Evolutionary conservation across 37 sponge, comb jelly and placozoan species (phyloP).

Genomic region (Amphimedon queenslandica): DNA sequence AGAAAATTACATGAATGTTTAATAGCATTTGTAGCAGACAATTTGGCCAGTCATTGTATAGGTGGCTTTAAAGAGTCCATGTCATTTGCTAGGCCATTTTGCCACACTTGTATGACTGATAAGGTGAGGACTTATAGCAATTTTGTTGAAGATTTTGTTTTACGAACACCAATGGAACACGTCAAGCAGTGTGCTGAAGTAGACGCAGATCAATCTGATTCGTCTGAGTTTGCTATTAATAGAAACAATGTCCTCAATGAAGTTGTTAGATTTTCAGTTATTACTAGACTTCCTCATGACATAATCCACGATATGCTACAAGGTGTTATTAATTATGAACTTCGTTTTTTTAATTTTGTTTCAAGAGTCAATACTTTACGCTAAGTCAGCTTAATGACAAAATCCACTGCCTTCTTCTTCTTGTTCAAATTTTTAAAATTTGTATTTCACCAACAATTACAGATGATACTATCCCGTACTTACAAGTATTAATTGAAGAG

Average conservation of each 20-base stretch:
- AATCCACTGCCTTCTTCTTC: too few species aligned
- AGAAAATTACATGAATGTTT: background rate
- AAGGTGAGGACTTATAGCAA: background rate
- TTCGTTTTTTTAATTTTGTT: too few species aligned
- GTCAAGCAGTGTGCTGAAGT: background rate
- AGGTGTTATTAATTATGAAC: too few species aligned
- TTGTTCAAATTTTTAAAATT: too few species aligned
- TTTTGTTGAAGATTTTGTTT: background rate
- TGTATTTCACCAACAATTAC: too few species aligned
- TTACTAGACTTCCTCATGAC: too few species aligned
- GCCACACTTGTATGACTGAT: slow-evolving; percentile 3
- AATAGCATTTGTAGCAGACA: background rate
- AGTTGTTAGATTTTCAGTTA: slow-evolving; percentile 19
- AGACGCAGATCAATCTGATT: background rate
- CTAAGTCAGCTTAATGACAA: too few species aligned
- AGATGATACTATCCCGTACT: too few species aligned
- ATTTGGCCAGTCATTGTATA: too few species aligned
- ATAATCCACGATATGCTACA: too few species aligned
- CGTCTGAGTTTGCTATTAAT: slow-evolving; percentile 12
- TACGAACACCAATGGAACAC: background rate
- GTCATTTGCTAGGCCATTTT: slow-evolving; percentile 9
- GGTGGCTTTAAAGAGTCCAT: slow-evolving; percentile 8
- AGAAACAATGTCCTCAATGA: background rate
- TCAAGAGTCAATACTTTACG: too few species aligned
- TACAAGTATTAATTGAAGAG: too few species aligned